Base-by-base conservation (phyloP, 2,888 invertebrate genomes). In the Crocallis elinguaria region DNA sequence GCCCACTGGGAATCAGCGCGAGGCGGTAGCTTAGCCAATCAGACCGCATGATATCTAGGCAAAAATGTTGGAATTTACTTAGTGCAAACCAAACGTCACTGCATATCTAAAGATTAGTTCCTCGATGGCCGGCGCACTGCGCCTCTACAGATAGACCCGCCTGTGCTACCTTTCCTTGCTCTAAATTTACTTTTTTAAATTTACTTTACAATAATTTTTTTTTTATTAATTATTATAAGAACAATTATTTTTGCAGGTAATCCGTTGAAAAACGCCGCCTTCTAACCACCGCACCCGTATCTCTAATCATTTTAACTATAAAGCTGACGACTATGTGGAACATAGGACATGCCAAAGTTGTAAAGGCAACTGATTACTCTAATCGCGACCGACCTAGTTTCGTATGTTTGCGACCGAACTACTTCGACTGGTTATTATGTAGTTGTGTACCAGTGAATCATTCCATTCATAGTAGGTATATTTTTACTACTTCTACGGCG, bases 391-490 rank as follows among this genome's bases (percentile, higher is more conserved):
- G 17, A 50, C 51, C 39, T 62, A 57, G 39, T 12, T 39, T 39
- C 29, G 0, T 37, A 37, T 13, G 37, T 23, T 14, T 23, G 13
- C 37, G 6, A 13, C n/a, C 9, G 9, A 17, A 19, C 35, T 33
- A 35, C 35, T 35, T 35, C 3, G 29, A 45, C 29, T 37, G 11
- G 25, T 45, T 12, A 30, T 13, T 7, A 30, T n/a, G 25, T 19
- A 7, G 9, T 19, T 11, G 36, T 30, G 2, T 14, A 38, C 58
- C 54, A 57, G 56, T 60, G 44, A 48, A 52, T 59, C 59, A 64
- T 59, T 64, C 64, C 61, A 59, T 59, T 49, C 30, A 32, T 54
- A 35, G 44, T n/a, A n/a, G n/a, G n/a, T 33, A 42, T 55, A 36
- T 42, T 43, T 44, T 41, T 50, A 55, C 36, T 57, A 43, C 35